Percentiles rank a stretch among this genome's conserved stretches.
phyloP scores from a whole-genome alignment of 2,113 vertebrate genomes.

The Mustela lutreola region DNA sequence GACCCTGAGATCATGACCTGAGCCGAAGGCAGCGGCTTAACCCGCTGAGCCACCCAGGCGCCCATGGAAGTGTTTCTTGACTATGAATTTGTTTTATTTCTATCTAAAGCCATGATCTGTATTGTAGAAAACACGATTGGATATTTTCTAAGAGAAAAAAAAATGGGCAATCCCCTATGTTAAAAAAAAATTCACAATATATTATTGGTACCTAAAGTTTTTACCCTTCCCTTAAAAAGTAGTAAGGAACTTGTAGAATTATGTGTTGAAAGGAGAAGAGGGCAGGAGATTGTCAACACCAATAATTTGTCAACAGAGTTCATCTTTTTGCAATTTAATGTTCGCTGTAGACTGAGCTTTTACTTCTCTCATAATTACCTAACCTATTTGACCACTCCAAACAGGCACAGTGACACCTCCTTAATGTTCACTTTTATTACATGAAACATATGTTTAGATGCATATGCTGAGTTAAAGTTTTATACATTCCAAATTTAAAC shows the following conservation, averaged over 20 bases:
- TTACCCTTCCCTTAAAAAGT: slow-evolving; percentile 24
- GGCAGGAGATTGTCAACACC: slow-evolving; percentile 60
- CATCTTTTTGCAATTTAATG: slow-evolving; percentile 51
- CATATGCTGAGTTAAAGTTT: slow-evolving; percentile 51
- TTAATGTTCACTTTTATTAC: slow-evolving; percentile 64
- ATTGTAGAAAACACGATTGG: not conserved
- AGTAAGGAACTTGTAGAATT: not conserved
- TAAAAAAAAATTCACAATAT: not conserved
- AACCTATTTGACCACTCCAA: not conserved
- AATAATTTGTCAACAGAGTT: slow-evolving; percentile 66
- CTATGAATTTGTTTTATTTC: not conserved
- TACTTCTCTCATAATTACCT: slow-evolving; percentile 52
- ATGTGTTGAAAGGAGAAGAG: slow-evolving; percentile 51
- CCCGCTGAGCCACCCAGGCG: too few species aligned
- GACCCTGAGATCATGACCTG: too few species aligned
- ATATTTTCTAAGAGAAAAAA: not conserved
- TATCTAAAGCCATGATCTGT: not conserved
- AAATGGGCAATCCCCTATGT: not conserved
- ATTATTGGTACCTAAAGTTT: not conserved
- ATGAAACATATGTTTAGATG: slow-evolving; percentile 15
- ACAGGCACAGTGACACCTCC: slow-evolving; percentile 33
- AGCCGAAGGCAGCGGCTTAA: too few species aligned
- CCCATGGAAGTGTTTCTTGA: not conserved
- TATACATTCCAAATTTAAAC: slow-evolving; percentile 66
- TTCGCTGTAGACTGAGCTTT: slow-evolving; percentile 48